Percentiles rank a stretch among this genome's conserved stretches.
Conservation (phyloP, 2,888 invertebrate genomes). For the Himalopsyche japonica region DNA sequence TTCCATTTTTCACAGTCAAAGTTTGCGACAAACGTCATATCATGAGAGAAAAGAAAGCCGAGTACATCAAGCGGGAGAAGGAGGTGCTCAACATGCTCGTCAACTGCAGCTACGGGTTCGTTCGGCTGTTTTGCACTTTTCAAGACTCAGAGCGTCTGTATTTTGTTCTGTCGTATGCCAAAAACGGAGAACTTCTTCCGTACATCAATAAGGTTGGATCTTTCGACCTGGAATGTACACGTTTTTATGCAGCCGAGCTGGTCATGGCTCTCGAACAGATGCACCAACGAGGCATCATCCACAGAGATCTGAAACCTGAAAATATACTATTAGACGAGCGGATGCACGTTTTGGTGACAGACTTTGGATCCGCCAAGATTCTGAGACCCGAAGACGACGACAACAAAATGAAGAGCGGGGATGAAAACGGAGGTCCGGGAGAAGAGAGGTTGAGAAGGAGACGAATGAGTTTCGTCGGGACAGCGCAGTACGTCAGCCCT, state of each 20-base stretch:
- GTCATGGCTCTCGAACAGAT: conserved; percentile 89
- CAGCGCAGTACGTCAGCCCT: conserved; percentile 98
- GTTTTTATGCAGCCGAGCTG: conserved; percentile 94
- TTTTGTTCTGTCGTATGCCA: conserved; percentile 94
- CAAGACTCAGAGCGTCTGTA: conserved; percentile 91
- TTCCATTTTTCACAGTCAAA: conserved; percentile 75
- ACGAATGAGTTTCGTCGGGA: conserved; percentile 92
- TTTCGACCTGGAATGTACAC: conserved; percentile 86
- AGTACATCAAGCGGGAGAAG: conserved; percentile 92
- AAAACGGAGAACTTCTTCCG: conserved; percentile 91
- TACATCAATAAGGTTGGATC: conserved; percentile 89
- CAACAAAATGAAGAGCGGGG: conserved; percentile 33
- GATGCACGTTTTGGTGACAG: conserved; percentile 95
- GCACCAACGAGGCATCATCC: conserved; percentile 86
- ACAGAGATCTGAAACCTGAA: conserved; percentile 97
- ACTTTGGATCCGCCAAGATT: conserved; percentile 96
- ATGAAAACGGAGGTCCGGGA: conserved; percentile 45
- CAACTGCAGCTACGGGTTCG: conserved; percentile 83
- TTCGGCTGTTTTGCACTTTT: conserved; percentile 93
- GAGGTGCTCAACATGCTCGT: conserved; percentile 88
- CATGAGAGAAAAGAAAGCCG: conserved; percentile 88
- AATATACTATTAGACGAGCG: conserved; percentile 94
- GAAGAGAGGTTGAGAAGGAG: conserved; percentile 59
- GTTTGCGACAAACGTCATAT: conserved; percentile 96
- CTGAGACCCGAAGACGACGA: conserved; percentile 54